Evolutionary conservation across 2,113 vertebrate genomes (phyloP).

Genomic region (Hoplias malabaricus): DNA sequence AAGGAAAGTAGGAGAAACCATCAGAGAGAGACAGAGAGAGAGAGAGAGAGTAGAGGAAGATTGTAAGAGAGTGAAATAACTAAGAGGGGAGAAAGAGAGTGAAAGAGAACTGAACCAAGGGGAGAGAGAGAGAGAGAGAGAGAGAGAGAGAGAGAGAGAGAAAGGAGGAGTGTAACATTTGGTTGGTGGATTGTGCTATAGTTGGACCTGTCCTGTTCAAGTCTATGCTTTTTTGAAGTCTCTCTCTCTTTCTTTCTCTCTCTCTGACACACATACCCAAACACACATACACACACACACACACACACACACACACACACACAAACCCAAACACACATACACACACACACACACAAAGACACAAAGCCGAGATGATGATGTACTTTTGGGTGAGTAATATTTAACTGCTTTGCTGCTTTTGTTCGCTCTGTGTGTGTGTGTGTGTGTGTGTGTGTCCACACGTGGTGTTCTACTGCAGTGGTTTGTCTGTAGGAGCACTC

Average conservation of each 20-base stretch:
- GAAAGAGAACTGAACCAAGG: neutral
- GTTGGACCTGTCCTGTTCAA: neutral
- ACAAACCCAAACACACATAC: conserved; percentile 6
- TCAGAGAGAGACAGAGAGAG: neutral
- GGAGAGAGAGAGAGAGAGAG: conserved; percentile 2
- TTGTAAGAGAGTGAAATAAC: neutral
- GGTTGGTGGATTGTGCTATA: neutral
- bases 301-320: conserved; percentile 9
- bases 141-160: neutral
- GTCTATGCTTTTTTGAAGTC: neutral
- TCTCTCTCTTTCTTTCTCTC: neutral
- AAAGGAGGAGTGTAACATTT: neutral
- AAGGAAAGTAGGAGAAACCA: conserved; percentile 10
- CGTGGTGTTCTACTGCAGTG: neutral
- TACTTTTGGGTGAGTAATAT: conserved; percentile 38
- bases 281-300: neutral
- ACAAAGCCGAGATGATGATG: conserved; percentile 30
- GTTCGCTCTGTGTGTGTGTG: neutral
- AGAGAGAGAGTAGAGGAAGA: neutral
- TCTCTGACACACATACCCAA: neutral
- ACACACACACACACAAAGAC: neutral
- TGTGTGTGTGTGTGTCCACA: neutral
- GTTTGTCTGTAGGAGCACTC: neutral
- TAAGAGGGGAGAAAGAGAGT: neutral
- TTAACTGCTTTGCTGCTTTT: neutral